Conservation (phyloP, 2,797 vertebrate species). For the Mallotus villosus region DNA sequence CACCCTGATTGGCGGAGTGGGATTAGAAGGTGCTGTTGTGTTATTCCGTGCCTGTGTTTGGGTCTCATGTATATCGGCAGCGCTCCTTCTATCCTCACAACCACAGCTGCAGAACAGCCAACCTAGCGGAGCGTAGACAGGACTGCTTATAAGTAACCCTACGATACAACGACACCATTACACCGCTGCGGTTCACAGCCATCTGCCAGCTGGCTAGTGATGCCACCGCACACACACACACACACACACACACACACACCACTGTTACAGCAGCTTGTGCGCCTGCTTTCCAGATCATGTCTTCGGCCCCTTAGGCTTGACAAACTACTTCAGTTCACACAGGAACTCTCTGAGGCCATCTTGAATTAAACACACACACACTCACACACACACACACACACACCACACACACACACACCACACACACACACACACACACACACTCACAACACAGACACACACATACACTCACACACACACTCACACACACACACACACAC, state of each 20-base stretch:
- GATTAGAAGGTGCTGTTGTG: not conserved
- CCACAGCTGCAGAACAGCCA: too few relatives aligned
- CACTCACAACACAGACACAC: slow-evolving; percentile 10
- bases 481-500: slow-evolving; percentile 20
- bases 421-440: slow-evolving; percentile 16
- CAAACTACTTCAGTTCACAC: slow-evolving; percentile 37
- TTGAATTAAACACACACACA: slow-evolving; percentile 24
- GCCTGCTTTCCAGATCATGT: slow-evolving; percentile 19
- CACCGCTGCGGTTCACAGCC: not conserved
- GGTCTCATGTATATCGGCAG: too few relatives aligned
- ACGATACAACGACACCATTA: not conserved
- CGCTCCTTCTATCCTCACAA: not conserved
- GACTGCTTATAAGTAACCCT: not conserved
- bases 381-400: slow-evolving; percentile 10
- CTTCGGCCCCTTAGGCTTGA: slow-evolving; percentile 24
- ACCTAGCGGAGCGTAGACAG: not conserved
- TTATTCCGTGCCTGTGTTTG: not conserved
- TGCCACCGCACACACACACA: slow-evolving; percentile 8
- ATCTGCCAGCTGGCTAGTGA: slow-evolving; percentile 54
- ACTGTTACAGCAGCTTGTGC: slow-evolving; percentile 18
- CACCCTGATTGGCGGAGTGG: too few relatives aligned
- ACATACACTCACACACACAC: slow-evolving; percentile 6
- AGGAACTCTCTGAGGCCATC: slow-evolving; percentile 45
- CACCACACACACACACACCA: slow-evolving; percentile 18
- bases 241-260: not conserved